Conservation (phyloP, 2,888 invertebrate species). For the Pediacus dermestoides region DNA sequence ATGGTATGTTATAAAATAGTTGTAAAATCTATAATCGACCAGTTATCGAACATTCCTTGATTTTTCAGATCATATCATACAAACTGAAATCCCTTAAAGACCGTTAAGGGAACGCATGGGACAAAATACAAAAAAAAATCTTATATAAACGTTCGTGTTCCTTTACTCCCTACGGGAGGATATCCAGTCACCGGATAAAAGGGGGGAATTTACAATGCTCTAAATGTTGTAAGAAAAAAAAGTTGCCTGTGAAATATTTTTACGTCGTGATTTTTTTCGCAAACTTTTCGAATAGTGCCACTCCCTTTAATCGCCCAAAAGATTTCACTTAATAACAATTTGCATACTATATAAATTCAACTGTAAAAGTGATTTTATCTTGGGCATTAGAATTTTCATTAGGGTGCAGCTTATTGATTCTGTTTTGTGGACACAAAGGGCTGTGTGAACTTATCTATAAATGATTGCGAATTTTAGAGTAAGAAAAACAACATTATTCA, state of each 20-base stretch:
- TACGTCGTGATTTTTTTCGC: too few relatives aligned
- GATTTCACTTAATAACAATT: too few relatives aligned
- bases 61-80: constrained; percentile 23
- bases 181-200: constrained; percentile 29
- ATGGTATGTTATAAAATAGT: too few relatives aligned
- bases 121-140: constrained; percentile 27
- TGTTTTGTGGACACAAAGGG: too few relatives aligned
- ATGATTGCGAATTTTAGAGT: constrained; percentile 8
- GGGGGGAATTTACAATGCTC: constrained; percentile 32
- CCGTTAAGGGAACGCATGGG: constrained; percentile 23
- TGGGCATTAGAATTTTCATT: too few relatives aligned
- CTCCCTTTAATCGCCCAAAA: too few relatives aligned
- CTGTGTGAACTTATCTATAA: constrained; percentile 3
- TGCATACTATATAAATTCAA: too few relatives aligned
- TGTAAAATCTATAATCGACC: too few relatives aligned
- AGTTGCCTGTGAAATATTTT: too few relatives aligned
- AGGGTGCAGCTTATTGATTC: too few relatives aligned
- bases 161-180: constrained; percentile 21
- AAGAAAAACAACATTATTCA: constrained; percentile 14
- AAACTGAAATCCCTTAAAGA: constrained; percentile 25
- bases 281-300: too few relatives aligned
- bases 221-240: constrained; percentile 16
- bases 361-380: too few relatives aligned
- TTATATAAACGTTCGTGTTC: constrained; percentile 24
- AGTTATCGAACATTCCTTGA: constrained; percentile 15